Evolutionary conservation across 1,140 invertebrate species (phyloP), one percentile per base, ranked within the genome.

Genomic region (Phthorimaea operculella): DNA sequence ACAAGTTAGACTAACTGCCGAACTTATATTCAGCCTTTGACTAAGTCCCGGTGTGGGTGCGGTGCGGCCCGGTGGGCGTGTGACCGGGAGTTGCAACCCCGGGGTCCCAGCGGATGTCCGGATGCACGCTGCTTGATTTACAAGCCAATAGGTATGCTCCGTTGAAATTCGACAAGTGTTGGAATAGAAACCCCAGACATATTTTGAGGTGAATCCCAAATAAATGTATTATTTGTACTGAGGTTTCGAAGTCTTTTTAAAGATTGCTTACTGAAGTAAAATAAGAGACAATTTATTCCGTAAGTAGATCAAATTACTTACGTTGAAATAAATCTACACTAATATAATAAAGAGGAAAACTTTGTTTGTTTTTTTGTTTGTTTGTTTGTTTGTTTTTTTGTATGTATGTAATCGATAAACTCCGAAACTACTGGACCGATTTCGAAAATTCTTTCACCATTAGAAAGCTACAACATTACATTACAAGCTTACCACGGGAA

Each of bases 71-170:
- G 8, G 3, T n/a, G 36, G 2, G 36, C 2, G 36, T 39, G 36
- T n/a, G 36, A 9, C 10, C 36, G 36, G 10, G 36, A 10, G 36
- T 9, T n/a, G 50, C 50, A 55, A 59, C 54, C 56, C 47, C 52
- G 42, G 15, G 45, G 49, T 33, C 44, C 54, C 16, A 51, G 42
- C 51, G 59, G 60, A 57, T 57, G 58, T 53, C 55, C 66, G 70
- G 71, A 76, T 66, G 60, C 63, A 62, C 62, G 62, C 51, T 52
- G 57, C 54, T 63, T 76, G 72, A 78, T 78, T 74, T 78, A 78
- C 76, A 69, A 62, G 63, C 63, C 59, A 64, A 72, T 74, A 71
- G 67, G 64, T 56, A 52, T 48, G 62, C 60, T 59, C 57, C 60
- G 21, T 6, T 28, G 21, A 55, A 52, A 52, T 59, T 58, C 14